Evolutionary conservation across 2,888 invertebrate genomes (phyloP).

Genomic region (Heliconius hortense): DNA sequence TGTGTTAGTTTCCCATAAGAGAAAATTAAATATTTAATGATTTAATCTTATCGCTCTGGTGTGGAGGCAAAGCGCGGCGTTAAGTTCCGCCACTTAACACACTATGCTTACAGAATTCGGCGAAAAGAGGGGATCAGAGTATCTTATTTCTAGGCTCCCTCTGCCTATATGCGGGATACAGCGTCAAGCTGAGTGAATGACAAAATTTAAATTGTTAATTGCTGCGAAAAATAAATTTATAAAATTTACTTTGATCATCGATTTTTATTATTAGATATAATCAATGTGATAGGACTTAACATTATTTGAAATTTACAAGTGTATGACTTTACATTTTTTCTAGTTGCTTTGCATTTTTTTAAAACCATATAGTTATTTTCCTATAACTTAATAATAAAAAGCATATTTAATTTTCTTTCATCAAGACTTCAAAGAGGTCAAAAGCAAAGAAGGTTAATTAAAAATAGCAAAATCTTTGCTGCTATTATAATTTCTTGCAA

Average conservation of each 20-base stretch:
- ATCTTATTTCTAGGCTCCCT: no score
- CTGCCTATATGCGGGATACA: no score
- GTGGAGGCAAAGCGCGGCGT: no score
- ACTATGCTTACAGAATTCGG: no score
- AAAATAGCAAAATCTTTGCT: constrained; percentile 2
- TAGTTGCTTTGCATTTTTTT: neutral
- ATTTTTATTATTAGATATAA: neutral
- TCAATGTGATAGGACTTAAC: neutral
- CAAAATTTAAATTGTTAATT: neutral
- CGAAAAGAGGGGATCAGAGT: no score
- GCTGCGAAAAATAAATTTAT: neutral
- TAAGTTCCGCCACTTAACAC: no score
- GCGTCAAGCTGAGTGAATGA: no score
- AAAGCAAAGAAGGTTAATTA: constrained; percentile 11
- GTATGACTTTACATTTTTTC: neutral
- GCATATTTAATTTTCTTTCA: constrained; percentile 1
- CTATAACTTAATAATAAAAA: neutral
- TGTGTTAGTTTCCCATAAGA: no score
- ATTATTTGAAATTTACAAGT: neutral
- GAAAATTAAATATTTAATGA: no score
- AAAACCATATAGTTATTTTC: neutral
- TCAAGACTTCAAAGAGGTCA: constrained; percentile 6
- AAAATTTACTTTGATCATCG: neutral
- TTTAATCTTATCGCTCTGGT: no score
- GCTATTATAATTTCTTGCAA: neutral